These are phyloP conservation scores for Sebastes matsubarae DNA, from an alignment of 2,797 vertebrate species.

Conservation along the genomic window DNA sequence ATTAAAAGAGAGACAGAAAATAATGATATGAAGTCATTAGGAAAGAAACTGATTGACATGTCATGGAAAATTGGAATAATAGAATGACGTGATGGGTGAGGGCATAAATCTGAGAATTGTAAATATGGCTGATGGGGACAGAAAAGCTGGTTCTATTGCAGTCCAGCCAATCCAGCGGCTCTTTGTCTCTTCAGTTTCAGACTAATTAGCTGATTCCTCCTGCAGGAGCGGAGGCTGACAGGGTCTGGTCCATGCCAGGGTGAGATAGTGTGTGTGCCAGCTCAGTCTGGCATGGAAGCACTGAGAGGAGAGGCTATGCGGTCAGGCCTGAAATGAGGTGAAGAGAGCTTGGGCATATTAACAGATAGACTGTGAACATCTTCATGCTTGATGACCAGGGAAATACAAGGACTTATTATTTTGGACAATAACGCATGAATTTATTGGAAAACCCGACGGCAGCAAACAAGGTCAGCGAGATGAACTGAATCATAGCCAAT, in stretches of 20 bases:
- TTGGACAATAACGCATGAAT: not conserved
- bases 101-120: not conserved
- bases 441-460: not conserved
- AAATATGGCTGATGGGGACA: not conserved
- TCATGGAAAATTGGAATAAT: not conserved
- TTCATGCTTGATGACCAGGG: constrained; percentile 13
- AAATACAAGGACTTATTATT: constrained; percentile 8
- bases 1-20: not conserved
- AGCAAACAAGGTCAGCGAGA: constrained; percentile 6
- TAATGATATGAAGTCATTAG: not conserved
- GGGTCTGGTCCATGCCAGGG: constrained; percentile 45
- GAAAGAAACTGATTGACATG: not conserved
- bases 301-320: constrained; percentile 14
- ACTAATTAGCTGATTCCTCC: constrained; percentile 63
- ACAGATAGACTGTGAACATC: constrained; percentile 19
- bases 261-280: constrained; percentile 47
- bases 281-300: constrained; percentile 44
- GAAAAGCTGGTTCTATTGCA: not conserved
- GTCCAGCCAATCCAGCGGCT: constrained; percentile 13
- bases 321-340: constrained; percentile 38
- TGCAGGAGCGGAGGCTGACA: constrained; percentile 48
- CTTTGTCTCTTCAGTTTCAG: constrained; percentile 44
- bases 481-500: constrained; percentile 12
- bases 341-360: constrained; percentile 26
- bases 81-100: not conserved